Evolutionary conservation across 2,888 invertebrate genomes (phyloP).

Genomic region (Mechanitis messenoides): DNA sequence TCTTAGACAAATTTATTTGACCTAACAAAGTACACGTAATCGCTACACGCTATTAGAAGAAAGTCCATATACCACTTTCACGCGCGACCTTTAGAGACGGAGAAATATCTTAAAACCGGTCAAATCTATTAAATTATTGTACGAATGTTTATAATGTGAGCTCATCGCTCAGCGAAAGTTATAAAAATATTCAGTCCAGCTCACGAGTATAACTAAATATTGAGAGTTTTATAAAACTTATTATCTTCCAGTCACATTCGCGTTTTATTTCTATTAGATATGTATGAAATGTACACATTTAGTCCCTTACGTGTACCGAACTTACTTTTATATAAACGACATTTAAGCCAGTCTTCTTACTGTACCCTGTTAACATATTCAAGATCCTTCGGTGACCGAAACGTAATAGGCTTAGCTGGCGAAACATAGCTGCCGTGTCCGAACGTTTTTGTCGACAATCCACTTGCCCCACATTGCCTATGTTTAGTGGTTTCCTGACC

Average conservation of each 20-base stretch:
- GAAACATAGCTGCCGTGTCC: conserved; percentile 24
- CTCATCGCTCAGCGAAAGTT: not conserved
- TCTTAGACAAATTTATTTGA: not conserved
- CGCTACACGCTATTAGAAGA: conserved; percentile 9
- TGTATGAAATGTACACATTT: not conserved
- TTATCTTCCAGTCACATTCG: not conserved
- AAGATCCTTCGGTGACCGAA: conserved; percentile 19
- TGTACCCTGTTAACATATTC: conserved; percentile 23
- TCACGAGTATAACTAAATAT: not conserved
- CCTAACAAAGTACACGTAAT: not conserved
- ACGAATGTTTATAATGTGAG: not conserved
- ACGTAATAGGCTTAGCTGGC: conserved; percentile 26
- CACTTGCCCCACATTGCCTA: conserved; percentile 33
- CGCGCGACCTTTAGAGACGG: conserved; percentile 22
- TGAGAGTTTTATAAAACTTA: not conserved
- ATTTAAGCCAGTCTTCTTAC: conserved; percentile 3
- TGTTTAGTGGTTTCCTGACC: conserved; percentile 30
- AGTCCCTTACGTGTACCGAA: conserved; percentile 3
- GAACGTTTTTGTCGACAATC: conserved; percentile 27
- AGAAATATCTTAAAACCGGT: not conserved
- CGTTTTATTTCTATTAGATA: not conserved
- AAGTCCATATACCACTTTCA: conserved; percentile 27
- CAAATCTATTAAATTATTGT: not conserved
- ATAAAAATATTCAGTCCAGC: too few species aligned
- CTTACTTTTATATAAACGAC: conserved; percentile 1